phyloP scores from a whole-genome alignment of 2,113 vertebrate genomes.

The Limanda limanda region DNA sequence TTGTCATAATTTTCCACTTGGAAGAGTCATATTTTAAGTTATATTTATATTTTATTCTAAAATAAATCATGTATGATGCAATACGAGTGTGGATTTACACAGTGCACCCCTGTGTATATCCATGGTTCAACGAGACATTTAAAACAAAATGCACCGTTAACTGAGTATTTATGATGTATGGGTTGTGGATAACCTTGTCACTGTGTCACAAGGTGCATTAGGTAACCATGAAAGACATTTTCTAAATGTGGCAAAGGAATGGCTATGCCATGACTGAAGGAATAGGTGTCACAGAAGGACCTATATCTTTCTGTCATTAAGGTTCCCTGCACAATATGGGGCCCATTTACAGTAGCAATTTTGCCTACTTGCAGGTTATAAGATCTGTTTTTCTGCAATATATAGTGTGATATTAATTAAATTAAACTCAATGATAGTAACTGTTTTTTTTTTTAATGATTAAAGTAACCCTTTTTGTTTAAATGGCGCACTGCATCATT shows the following conservation, averaged over 20 bases:
- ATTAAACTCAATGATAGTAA: too few relatives aligned
- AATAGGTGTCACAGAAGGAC: slow-evolving; percentile 69
- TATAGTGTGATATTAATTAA: background rate
- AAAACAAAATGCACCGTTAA: background rate
- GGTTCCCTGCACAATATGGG: slow-evolving; percentile 24
- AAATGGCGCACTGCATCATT: too few relatives aligned
- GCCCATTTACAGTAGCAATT: slow-evolving; percentile 13
- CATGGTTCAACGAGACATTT: background rate
- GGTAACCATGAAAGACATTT: slow-evolving; percentile 81
- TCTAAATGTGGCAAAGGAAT: slow-evolving; percentile 85
- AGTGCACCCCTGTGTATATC: background rate
- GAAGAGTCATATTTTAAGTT: background rate
- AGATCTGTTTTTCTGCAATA: background rate
- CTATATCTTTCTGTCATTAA: slow-evolving; percentile 65
- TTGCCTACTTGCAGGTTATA: background rate
- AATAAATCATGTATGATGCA: background rate
- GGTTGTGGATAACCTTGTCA: slow-evolving; percentile 76
- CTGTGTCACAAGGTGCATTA: slow-evolving; percentile 79
- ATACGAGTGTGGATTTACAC: background rate
- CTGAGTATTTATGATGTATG: slow-evolving; percentile 60
- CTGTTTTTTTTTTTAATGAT: too few relatives aligned
- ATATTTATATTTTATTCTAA: background rate
- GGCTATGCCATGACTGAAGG: slow-evolving; percentile 79
- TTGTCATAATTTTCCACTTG: background rate
- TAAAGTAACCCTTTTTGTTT: too few relatives aligned